These are phyloP conservation scores for Condylura cristata DNA, from an alignment of 2,113 vertebrate genomes.

Conservation along the genomic window DNA sequence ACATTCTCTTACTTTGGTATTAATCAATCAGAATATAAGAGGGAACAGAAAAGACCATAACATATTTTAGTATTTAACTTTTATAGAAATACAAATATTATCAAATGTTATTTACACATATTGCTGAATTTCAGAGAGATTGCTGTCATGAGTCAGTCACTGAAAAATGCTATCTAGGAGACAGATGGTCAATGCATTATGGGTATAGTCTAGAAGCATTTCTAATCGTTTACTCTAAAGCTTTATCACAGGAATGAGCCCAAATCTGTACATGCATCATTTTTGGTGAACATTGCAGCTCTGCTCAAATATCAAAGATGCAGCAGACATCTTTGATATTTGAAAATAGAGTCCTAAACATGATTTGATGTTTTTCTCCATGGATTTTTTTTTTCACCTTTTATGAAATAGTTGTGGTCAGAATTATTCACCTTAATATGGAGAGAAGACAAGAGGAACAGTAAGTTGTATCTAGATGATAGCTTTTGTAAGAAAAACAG, in stretches of 20 bases:
- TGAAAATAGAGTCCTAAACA: slow-evolving; percentile 26
- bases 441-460: background rate
- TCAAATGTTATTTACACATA: slow-evolving; percentile 56
- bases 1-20: slow-evolving; percentile 25
- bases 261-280: background rate
- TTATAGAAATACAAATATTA: slow-evolving; percentile 56
- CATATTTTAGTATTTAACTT: slow-evolving; percentile 29
- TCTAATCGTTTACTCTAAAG: slow-evolving; percentile 34
- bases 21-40: background rate
- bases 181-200: slow-evolving; percentile 56
- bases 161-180: slow-evolving; percentile 32
- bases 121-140: slow-evolving; percentile 44
- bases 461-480: background rate
- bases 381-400: background rate
- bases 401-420: slow-evolving; percentile 2
- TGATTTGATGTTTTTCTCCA: background rate
- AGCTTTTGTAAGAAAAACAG: slow-evolving; percentile 34
- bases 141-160: slow-evolving; percentile 54
- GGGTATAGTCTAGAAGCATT: background rate
- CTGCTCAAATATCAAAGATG: background rate
- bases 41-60: slow-evolving; percentile 46
- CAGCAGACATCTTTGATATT: background rate
- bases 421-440: slow-evolving; percentile 35
- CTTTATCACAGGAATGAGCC: background rate
- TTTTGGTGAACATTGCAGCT: background rate